Conservation (phyloP, 1,140 invertebrate species). For the Gonioctena quinquepunctata region DNA sequence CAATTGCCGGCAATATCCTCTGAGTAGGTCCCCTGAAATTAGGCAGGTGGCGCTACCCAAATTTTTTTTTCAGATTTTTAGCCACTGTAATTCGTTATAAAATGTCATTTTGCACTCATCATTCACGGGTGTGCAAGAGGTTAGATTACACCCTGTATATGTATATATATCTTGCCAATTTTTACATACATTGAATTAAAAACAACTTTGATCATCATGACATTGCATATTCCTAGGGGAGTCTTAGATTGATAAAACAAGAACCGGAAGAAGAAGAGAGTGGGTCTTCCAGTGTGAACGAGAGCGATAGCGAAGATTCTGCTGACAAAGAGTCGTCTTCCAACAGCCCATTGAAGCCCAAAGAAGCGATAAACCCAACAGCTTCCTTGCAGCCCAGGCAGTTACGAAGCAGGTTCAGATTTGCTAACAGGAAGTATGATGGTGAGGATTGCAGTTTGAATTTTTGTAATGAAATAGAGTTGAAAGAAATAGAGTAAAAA, state of each 20-base stretch:
- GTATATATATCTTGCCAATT: background rate
- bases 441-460: no score
- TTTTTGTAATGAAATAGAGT: no score
- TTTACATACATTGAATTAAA: background rate
- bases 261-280: slow-evolving; percentile 30
- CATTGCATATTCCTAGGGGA: background rate
- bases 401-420: slow-evolving; percentile 12
- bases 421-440: background rate
- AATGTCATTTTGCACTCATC: no score
- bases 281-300: slow-evolving; percentile 35
- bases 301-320: slow-evolving; percentile 34
- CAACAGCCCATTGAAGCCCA: slow-evolving; percentile 17
- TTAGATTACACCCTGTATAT: no score
- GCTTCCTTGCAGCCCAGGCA: background rate
- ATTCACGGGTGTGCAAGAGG: no score
- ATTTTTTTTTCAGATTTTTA: no score
- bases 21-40: no score
- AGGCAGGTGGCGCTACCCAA: no score
- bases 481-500: no score
- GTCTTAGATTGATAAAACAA: slow-evolving; percentile 14
- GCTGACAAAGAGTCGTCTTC: slow-evolving; percentile 33
- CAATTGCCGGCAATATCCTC: background rate
- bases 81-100: no score
- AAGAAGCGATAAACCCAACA: slow-evolving; percentile 1
- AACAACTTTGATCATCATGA: background rate